Evolutionary conservation across 2,888 invertebrate genomes (phyloP).

Genomic region (Polydrusus pterygomalis): DNA sequence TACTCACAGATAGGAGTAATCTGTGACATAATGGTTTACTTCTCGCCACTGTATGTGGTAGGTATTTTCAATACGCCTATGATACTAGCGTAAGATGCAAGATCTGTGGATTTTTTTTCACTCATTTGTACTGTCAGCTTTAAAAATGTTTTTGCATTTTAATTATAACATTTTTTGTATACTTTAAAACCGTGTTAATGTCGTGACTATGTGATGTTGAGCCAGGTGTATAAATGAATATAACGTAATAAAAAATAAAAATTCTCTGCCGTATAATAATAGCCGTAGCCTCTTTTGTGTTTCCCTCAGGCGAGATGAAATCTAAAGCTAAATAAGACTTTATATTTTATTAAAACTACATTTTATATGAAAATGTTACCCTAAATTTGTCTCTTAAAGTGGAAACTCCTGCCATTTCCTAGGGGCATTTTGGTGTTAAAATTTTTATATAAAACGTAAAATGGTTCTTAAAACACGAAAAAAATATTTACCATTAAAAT

Average conservation of each 20-base stretch:
- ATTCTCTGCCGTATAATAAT: not conserved
- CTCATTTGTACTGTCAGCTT: no score
- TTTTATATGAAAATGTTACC: slow-evolving; percentile 1
- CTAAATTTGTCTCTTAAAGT: slow-evolving; percentile 6
- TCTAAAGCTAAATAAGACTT: slow-evolving; percentile 5
- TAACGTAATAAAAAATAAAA: not conserved
- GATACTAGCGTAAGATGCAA: no score
- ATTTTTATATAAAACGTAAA: not conserved
- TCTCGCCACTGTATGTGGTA: no score
- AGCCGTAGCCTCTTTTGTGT: not conserved
- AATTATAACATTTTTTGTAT: no score
- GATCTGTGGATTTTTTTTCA: no score
- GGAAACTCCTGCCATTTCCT: not conserved
- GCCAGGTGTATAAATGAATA: not conserved
- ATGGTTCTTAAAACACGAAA: not conserved
- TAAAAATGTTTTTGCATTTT: no score
- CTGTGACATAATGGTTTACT: no score
- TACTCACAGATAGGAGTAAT: no score
- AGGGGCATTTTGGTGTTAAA: not conserved
- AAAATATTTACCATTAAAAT: no score
- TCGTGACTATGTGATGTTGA: no score
- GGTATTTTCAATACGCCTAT: no score
- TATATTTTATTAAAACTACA: slow-evolving; percentile 16
- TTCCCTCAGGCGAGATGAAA: not conserved
- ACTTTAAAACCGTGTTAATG: no score